These are phyloP conservation scores for Tachypleus tridentatus DNA, from an alignment of 1,140 invertebrate species.

Conservation along the genomic window DNA sequence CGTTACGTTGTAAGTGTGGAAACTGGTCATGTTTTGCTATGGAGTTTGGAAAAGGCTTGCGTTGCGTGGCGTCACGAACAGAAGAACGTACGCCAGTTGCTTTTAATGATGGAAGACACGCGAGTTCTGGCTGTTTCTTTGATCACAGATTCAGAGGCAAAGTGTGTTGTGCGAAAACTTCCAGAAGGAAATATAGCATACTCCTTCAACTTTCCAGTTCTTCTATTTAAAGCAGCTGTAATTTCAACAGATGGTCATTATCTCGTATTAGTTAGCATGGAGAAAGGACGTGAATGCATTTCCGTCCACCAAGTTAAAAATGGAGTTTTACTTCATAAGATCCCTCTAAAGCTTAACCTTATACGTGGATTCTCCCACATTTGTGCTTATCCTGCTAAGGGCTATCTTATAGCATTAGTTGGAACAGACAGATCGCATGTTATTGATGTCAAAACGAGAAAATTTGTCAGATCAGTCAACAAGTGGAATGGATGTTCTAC, in stretches of 20 bases:
- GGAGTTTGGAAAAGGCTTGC: slow-evolving; percentile 72
- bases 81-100: slow-evolving; percentile 69
- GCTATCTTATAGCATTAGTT: slow-evolving; percentile 55
- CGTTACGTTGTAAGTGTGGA: slow-evolving; percentile 76
- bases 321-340: slow-evolving; percentile 62
- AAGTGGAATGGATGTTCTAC: slow-evolving; percentile 42
- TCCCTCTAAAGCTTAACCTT: slow-evolving; percentile 28
- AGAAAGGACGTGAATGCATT: slow-evolving; percentile 73
- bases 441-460: slow-evolving; percentile 41
- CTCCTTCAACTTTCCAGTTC: slow-evolving; percentile 61
- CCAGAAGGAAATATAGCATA: slow-evolving; percentile 57
- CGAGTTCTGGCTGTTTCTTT: slow-evolving; percentile 72
- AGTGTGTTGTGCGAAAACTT: slow-evolving; percentile 31
- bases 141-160: slow-evolving; percentile 7
- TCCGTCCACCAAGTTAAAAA: slow-evolving; percentile 71
- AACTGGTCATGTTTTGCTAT: slow-evolving; percentile 81
- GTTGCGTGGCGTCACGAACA: slow-evolving; percentile 56
- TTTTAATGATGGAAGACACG: slow-evolving; percentile 65
- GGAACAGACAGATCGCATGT: slow-evolving; percentile 76
- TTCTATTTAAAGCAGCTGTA: slow-evolving; percentile 56
- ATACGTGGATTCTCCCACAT: slow-evolving; percentile 6
- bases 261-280: slow-evolving; percentile 61
- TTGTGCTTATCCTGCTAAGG: slow-evolving; percentile 5
- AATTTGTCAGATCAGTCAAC: slow-evolving; percentile 36
- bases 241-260: slow-evolving; percentile 66